A percentile compares a stretch with the other conserved stretches of the same genome.
phyloP scores from a whole-genome alignment of 2,888 invertebrate species.

The Corythucha ciliata region DNA sequence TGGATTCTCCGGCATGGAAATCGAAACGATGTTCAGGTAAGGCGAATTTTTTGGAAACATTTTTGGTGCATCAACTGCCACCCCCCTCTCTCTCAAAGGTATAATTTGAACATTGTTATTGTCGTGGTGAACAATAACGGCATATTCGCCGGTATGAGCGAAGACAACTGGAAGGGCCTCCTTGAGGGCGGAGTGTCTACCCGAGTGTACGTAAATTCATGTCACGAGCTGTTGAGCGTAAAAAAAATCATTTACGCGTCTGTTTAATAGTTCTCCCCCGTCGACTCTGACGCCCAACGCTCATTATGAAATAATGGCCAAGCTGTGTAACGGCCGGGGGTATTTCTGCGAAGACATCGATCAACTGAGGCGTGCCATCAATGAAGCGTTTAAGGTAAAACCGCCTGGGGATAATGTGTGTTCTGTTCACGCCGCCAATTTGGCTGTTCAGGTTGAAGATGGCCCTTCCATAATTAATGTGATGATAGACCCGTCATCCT shows the following conservation, averaged over 20 bases:
- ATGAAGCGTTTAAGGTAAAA: constrained; percentile 50
- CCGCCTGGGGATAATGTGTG: neutral
- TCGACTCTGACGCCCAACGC: constrained; percentile 66
- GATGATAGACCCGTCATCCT: constrained; percentile 77
- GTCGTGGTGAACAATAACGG: constrained; percentile 93
- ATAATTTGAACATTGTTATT: constrained; percentile 81
- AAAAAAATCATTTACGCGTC: neutral
- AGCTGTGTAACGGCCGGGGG: constrained; percentile 68
- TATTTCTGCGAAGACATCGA: constrained; percentile 67
- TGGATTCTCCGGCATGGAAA: constrained; percentile 97
- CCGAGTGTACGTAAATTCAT: constrained; percentile 53
- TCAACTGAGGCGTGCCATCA: constrained; percentile 63
- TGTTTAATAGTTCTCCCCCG: constrained; percentile 65
- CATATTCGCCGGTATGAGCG: constrained; percentile 79
- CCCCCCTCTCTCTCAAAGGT: constrained; percentile 48
- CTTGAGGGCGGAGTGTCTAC: constrained; percentile 61
- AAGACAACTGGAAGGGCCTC: constrained; percentile 61
- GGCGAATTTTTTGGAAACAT: neutral
- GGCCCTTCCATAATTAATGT: constrained; percentile 83
- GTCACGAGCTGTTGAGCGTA: neutral
- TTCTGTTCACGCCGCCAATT: neutral
- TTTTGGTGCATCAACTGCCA: neutral
- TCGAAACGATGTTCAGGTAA: constrained; percentile 82
- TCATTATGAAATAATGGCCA: constrained; percentile 83
- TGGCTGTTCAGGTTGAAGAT: constrained; percentile 48